phyloP scores from a whole-genome alignment of 2,113 vertebrate genomes.

The Synchiropus splendidus region DNA sequence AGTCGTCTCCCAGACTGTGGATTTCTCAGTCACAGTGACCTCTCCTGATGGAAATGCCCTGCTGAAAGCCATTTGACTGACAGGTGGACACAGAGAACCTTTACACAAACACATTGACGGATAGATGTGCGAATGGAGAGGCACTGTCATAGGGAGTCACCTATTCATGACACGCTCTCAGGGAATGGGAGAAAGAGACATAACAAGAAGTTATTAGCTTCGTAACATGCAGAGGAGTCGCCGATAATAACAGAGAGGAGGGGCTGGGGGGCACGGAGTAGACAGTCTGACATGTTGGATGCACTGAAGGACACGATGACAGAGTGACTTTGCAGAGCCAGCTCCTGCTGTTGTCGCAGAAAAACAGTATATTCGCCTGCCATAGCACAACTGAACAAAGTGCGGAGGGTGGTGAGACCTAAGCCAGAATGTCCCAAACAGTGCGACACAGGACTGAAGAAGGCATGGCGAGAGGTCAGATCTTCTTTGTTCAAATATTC shows the following conservation, averaged over 20 bases:
- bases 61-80: conserved; percentile 40
- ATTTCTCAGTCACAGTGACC: conserved; percentile 42
- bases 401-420: conserved; percentile 32
- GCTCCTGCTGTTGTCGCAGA: conserved; percentile 4
- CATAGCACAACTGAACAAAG: conserved; percentile 27
- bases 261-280: not conserved
- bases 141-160: conserved; percentile 12
- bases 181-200: too few relatives aligned
- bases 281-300: too few relatives aligned
- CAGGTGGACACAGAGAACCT: conserved; percentile 27
- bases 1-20: not conserved
- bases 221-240: conserved; percentile 32
- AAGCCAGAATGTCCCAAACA: conserved; percentile 26
- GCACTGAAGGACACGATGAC: not conserved
- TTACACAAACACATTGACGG: conserved; percentile 14
- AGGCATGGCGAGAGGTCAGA: conserved; percentile 29
- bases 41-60: conserved; percentile 20
- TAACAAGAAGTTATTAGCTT: conserved; percentile 12
- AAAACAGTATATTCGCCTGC: conserved; percentile 8
- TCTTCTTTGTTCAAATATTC: conserved; percentile 53
- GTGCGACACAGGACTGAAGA: conserved; percentile 28
- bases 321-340: conserved; percentile 22
- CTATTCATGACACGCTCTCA: not conserved
- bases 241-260: conserved; percentile 15
- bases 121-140: conserved; percentile 10